phyloP scores from a whole-genome alignment of 1,140 invertebrate genomes.

The Bombus breviceps region DNA sequence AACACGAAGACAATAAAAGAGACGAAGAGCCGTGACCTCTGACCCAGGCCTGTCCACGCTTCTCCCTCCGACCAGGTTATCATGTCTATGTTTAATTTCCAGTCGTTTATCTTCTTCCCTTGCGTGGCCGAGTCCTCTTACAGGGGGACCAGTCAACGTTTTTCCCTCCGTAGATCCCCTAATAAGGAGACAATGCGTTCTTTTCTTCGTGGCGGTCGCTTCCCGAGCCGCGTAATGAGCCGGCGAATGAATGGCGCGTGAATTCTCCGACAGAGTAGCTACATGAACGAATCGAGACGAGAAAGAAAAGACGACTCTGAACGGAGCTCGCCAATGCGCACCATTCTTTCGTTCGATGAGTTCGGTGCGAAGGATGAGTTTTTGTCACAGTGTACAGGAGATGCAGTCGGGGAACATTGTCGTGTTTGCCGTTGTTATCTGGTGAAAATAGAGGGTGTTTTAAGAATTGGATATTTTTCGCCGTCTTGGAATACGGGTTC shows the following conservation, averaged over 20 bases:
- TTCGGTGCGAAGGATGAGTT: background rate
- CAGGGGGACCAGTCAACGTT: background rate
- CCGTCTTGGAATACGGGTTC: too few species aligned
- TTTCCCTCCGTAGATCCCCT: constrained; percentile 1
- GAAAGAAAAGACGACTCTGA: background rate
- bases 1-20: constrained; percentile 32
- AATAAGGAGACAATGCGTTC: constrained; percentile 38
- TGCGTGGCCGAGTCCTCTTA: background rate
- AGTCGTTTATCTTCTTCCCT: constrained; percentile 32
- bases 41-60: constrained; percentile 17
- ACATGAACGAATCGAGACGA: constrained; percentile 14
- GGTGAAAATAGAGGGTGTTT: background rate
- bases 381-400: background rate
- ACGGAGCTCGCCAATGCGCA: background rate
- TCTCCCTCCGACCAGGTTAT: background rate
- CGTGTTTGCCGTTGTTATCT: background rate
- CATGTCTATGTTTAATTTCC: constrained; percentile 44
- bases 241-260: constrained; percentile 30
- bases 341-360: constrained; percentile 7
- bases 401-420: background rate
- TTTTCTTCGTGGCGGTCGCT: background rate
- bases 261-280: background rate
- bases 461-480: too few species aligned
- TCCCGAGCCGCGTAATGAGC: constrained; percentile 28
- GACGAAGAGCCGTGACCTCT: constrained; percentile 38